Conservation (phyloP, 1,140 invertebrate genomes). For the Lucilia cuprina region DNA sequence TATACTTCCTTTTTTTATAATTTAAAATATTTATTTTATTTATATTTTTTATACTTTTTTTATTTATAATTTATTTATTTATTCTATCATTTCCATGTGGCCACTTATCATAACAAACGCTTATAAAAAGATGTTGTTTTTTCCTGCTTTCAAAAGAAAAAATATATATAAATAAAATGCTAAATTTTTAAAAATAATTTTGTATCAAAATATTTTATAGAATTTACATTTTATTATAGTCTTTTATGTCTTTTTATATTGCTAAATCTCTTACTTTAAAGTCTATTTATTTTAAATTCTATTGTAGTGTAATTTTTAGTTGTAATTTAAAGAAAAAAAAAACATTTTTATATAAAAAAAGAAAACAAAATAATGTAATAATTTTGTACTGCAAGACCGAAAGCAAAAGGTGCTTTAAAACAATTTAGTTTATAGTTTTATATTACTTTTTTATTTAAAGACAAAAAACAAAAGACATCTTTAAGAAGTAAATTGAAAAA, state of each 20-base stretch:
- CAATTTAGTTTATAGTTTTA: constrained; percentile 15
- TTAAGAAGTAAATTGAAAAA: constrained; percentile 20
- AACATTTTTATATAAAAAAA: neutral
- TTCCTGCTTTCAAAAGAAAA: neutral
- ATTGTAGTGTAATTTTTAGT: constrained; percentile 22
- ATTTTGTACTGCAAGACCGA: neutral
- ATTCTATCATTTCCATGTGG: constrained; percentile 1
- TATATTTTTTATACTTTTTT: neutral
- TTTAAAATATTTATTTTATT: constrained; percentile 14
- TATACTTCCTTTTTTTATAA: neutral
- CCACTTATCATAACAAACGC: neutral
- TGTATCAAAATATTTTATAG: constrained; percentile 40
- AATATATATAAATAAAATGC: neutral
- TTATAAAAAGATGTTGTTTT: neutral
- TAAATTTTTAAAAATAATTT: constrained; percentile 37
- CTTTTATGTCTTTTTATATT: neutral
- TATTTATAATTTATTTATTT: neutral
- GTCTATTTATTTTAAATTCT: constrained; percentile 35
- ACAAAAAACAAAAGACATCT: neutral
- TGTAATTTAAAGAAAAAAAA: neutral
- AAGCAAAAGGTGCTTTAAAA: constrained; percentile 30
- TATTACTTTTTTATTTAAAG: neutral
- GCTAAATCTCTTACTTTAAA: neutral
- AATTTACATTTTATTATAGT: neutral
- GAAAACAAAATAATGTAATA: neutral